These are phyloP conservation scores for Allacma fusca DNA, from an alignment of 2,888 invertebrate genomes.

Conservation along the genomic window DNA sequence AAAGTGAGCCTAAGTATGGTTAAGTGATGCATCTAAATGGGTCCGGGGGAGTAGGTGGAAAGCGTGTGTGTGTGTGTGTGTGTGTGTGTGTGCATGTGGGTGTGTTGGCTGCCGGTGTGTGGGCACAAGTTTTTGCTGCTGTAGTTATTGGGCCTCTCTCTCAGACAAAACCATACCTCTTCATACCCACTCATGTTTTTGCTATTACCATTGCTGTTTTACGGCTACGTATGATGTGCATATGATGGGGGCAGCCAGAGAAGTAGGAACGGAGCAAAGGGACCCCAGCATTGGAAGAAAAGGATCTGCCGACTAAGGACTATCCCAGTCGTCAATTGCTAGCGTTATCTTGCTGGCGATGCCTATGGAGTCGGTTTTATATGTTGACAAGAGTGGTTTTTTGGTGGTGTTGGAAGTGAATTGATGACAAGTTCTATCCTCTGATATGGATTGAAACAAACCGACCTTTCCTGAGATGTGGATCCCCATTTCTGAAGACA, in stretches of 20 bases:
- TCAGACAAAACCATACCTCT: neutral
- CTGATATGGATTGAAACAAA: slow-evolving; percentile 54
- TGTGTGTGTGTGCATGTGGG: neutral
- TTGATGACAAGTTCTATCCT: slow-evolving; percentile 53
- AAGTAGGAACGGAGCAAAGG: neutral
- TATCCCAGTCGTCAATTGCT: slow-evolving; percentile 51
- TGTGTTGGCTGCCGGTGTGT: neutral
- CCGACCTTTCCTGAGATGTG: slow-evolving; percentile 48
- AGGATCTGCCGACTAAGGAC: slow-evolving; percentile 54
- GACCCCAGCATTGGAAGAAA: slow-evolving; percentile 16
- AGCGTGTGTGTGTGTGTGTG: neutral
- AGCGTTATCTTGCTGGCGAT: slow-evolving; percentile 47
- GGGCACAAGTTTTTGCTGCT: too few relatives aligned
- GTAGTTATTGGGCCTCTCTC: slow-evolving; percentile 19
- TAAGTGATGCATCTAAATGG: slow-evolving; percentile 24
- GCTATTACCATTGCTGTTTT: too few relatives aligned
- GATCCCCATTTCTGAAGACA: slow-evolving; percentile 60
- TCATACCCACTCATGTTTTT: neutral
- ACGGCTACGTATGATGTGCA: neutral
- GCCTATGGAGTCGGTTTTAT: slow-evolving; percentile 47
- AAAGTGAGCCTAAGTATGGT: neutral
- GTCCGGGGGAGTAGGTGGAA: neutral
- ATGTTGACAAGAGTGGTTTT: slow-evolving; percentile 55
- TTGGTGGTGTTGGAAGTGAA: slow-evolving; percentile 56
- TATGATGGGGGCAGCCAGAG: slow-evolving; percentile 1